These are phyloP conservation scores for Bradypus variegatus DNA, from an alignment of 2,797 vertebrate genomes.

Conservation along the genomic window DNA sequence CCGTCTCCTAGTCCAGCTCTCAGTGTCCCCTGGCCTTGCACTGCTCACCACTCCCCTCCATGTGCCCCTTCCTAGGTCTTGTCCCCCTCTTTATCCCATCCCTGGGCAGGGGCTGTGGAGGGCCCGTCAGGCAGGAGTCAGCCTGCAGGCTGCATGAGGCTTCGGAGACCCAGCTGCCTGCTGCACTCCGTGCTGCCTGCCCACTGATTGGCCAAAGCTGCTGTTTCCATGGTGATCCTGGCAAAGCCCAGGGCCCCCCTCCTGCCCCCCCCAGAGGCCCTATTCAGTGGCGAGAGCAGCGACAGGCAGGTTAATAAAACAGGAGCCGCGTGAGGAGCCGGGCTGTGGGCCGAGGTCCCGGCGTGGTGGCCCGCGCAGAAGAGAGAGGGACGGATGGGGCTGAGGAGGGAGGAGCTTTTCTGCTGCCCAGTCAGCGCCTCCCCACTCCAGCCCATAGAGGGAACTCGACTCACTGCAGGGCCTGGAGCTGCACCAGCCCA, in stretches of 20 bases:
- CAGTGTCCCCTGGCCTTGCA: background rate
- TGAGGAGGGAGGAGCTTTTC: background rate
- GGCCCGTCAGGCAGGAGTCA: conserved; percentile 58
- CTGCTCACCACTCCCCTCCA: background rate
- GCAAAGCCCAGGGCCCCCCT: conserved; percentile 53
- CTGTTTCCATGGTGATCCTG: conserved; percentile 65
- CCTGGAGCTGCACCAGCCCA: background rate
- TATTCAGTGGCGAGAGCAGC: conserved; percentile 60
- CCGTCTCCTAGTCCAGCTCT: background rate
- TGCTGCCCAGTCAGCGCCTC: background rate
- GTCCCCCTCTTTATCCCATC: background rate
- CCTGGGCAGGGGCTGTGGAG: conserved; percentile 23
- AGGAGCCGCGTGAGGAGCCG: conserved; percentile 55
- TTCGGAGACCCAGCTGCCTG: conserved; percentile 57
- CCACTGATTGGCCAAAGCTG: conserved; percentile 59
- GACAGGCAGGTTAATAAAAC: conserved; percentile 68
- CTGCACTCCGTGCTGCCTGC: conserved; percentile 40
- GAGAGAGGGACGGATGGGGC: background rate
- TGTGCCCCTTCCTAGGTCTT: background rate
- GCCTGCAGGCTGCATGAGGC: conserved; percentile 60
- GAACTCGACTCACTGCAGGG: background rate
- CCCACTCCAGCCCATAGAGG: background rate
- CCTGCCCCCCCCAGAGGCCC: conserved; percentile 18
- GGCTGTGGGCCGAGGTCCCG: conserved; percentile 61
- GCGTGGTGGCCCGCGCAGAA: conserved; percentile 51